Percentiles rank a stretch among this genome's conserved stretches.
phyloP scores from a whole-genome alignment of 2,797 vertebrate species.

The Morus bassanus region DNA sequence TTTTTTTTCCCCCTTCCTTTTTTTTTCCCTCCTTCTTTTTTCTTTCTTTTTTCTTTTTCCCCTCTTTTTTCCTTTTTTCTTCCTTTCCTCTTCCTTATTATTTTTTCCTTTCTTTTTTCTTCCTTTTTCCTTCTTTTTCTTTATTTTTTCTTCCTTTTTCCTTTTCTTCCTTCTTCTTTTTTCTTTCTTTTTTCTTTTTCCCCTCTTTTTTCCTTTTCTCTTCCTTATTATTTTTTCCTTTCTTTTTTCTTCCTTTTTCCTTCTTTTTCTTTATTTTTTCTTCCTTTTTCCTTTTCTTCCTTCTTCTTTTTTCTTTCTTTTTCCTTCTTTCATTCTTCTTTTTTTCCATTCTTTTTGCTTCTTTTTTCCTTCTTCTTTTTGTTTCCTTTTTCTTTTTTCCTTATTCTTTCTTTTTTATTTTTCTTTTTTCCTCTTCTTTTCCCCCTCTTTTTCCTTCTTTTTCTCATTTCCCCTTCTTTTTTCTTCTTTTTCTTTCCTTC shows the following conservation, averaged over 20 bases:
- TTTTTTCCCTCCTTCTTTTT: fast-evolving
- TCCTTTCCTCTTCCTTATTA: too few species aligned
- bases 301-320: background rate
- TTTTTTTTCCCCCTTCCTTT: too few species aligned
- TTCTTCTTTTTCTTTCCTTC: too few species aligned
- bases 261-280: fast-evolving
- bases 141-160: fast-evolving
- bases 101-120: too few species aligned
- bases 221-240: too few species aligned
- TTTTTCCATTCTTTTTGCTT: fast-evolving
- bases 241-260: fast-evolving
- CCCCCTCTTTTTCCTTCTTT: fast-evolving
- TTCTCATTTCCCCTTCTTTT: too few species aligned
- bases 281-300: too few species aligned
- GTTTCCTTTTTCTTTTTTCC: too few species aligned
- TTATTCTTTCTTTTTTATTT: background rate
- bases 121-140: fast-evolving
- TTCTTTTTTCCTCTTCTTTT: background rate
- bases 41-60: background rate
- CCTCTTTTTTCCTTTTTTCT: too few species aligned
- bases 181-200: too few species aligned
- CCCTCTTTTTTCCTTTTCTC: too few species aligned
- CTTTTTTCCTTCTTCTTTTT: fast-evolving
- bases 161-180: background rate
- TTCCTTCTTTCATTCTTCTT: fast-evolving